Evolutionary conservation across 53 echinoderm and acorn worm species (phyloP).

Genomic region (Apostichopus leukothele): DNA sequence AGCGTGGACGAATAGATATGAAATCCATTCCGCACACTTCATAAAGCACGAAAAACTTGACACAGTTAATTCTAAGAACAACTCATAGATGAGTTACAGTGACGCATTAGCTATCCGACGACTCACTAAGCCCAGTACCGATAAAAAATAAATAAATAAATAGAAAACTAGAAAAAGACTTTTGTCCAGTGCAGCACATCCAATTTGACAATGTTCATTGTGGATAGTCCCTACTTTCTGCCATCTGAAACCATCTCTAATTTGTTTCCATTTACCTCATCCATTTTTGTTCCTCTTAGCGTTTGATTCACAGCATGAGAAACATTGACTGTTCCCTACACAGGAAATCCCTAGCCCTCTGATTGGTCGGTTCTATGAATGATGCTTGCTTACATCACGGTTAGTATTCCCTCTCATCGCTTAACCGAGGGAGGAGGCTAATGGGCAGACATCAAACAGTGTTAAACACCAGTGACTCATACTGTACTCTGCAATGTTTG

Average conservation of each 20-base stretch:
- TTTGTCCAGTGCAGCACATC: not conserved
- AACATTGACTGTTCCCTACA: conserved; percentile 13
- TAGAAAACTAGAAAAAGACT: not conserved
- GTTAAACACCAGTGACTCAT: conserved; percentile 25
- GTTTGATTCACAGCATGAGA: not conserved
- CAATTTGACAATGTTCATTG: not conserved
- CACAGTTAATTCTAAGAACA: not conserved
- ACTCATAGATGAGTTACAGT: conserved; percentile 3
- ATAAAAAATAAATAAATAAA: not conserved
- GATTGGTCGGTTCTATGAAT: conserved; percentile 1
- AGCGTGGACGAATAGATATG: conserved; percentile 7
- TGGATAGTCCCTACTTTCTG: conserved; percentile 13
- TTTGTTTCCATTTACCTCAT: conserved; percentile 16
- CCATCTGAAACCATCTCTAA: conserved; percentile 6
- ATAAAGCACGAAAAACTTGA: not conserved
- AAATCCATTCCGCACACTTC: conserved; percentile 6
- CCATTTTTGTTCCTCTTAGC: conserved; percentile 21
- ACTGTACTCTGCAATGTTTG: not conserved
- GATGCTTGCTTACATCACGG: conserved; percentile 31
- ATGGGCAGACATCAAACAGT: conserved; percentile 25
- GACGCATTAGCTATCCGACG: not conserved
- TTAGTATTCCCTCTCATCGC: not conserved
- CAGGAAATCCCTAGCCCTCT: not conserved
- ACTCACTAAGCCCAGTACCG: not conserved
- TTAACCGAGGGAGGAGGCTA: not conserved